These are phyloP conservation scores for Hydrolagus affinis DNA, from an alignment of 2,113 vertebrate species.

Conservation along the genomic window DNA sequence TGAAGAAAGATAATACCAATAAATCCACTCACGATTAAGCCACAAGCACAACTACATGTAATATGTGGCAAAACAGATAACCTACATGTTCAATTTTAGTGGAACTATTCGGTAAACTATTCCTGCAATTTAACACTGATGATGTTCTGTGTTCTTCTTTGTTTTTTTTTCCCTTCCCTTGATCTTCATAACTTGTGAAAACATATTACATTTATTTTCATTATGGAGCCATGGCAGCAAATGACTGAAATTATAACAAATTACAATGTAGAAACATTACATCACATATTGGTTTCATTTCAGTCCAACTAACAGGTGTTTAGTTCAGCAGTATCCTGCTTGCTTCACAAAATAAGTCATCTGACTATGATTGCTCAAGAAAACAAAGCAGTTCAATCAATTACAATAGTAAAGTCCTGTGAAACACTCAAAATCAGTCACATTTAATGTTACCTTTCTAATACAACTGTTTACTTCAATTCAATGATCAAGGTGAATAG, in stretches of 20 bases:
- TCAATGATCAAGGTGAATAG: too few relatives aligned
- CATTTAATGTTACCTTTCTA: slow-evolving; percentile 13
- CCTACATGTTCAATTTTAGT: neutral
- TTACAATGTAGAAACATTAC: neutral
- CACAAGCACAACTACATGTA: neutral
- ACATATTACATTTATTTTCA: neutral
- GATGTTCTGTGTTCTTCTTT: neutral
- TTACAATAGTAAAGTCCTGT: slow-evolving; percentile 1
- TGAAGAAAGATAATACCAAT: neutral
- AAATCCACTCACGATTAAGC: neutral
- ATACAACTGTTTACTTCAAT: neutral
- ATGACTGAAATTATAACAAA: slow-evolving; percentile 3
- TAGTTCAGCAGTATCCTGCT: neutral
- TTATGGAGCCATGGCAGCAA: too few relatives aligned
- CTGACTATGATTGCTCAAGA: slow-evolving; percentile 1
- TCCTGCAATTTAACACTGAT: neutral
- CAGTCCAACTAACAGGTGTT: neutral
- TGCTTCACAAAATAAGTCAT: neutral
- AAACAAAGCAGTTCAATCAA: slow-evolving; percentile 14
- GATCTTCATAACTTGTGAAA: neutral
- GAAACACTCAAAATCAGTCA: slow-evolving; percentile 7
- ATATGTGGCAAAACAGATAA: neutral
- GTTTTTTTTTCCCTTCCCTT: neutral
- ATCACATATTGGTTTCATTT: slow-evolving; percentile 1
- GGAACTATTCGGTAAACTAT: neutral